phyloP scores from a whole-genome alignment of 1,140 invertebrate species.

The Mercenaria mercenaria region DNA sequence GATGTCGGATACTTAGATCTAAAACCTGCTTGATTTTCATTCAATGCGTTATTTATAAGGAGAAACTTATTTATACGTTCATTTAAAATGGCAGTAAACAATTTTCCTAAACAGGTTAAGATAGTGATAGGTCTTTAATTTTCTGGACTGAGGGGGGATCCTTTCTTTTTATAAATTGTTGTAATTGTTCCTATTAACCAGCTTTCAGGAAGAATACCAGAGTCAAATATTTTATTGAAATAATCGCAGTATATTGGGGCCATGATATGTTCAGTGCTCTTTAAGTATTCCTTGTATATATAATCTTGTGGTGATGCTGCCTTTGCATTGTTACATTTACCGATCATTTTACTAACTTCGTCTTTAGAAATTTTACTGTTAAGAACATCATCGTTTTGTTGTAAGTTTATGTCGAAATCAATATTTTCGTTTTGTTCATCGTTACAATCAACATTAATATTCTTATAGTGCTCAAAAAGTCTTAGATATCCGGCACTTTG shows the following conservation, averaged over 20 bases:
- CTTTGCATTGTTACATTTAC: background rate
- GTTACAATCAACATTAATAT: background rate
- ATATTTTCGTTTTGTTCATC: background rate
- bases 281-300: constrained; percentile 14
- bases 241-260: constrained; percentile 33
- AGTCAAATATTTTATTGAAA: constrained; percentile 64
- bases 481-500: background rate
- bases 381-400: background rate
- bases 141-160: background rate
- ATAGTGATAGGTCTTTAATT: constrained; percentile 54
- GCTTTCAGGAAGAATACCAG: constrained; percentile 33
- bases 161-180: constrained; percentile 65
- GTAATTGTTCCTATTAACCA: constrained; percentile 58
- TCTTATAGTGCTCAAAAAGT: background rate
- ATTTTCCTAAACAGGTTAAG: constrained; percentile 53
- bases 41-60: background rate
- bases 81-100: constrained; percentile 53
- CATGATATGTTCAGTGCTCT: constrained; percentile 39
- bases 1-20: background rate
- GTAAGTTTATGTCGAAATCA: background rate
- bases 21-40: constrained; percentile 55
- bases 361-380: background rate
- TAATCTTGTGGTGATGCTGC: background rate
- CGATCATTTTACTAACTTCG: background rate
- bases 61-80: constrained; percentile 25